Evolutionary conservation across 2,113 vertebrate genomes (phyloP), one percentile per base, ranked within the genome.

Genomic region (Melospiza melodia): DNA sequence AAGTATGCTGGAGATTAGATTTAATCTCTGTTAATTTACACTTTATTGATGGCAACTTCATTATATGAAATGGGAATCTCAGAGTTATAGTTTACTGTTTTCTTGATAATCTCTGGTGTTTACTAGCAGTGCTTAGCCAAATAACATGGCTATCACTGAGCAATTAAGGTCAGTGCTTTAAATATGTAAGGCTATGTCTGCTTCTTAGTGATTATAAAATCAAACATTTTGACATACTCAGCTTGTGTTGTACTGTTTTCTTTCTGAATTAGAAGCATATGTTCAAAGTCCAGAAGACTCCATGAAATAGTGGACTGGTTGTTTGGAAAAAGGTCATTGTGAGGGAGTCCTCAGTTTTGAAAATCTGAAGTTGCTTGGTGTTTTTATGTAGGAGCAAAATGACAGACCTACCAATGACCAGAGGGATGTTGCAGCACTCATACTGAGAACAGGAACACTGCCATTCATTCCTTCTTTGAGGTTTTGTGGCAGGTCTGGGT

Each of bases 1-100:
- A 97, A 99, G 99, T 98, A 94, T 85, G 44, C 75, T 59, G 66
- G 44, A 72, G 57, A 57, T 44, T 69, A 57, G 21, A 49, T 41
- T 35, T 83, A 77, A 44, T 51, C 51, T 87, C 22, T 79, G 39
- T 82, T 88, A 58, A 55, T 51, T 91, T 72, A 79, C 22, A 68
- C 24, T 66, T 77, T n/a, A 61, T 75, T 63, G 41, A 55, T 68
- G 63, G 16, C 14, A 37, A 31, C 35, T 61, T 79, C 46, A 35
- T 44, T 52, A 20, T 23, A 43, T 59, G 43, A 76, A 72, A n/a
- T 59, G 15, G 15, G 14, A 91, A 63, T 63, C 30, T 83, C 23
- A 33, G 54, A 63, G 52, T 46, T 65, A 15, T 1, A 84, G 15
- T 4, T 86, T 75, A 30, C 13, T 54, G 25, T 92, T 96, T 92